A percentile compares a stretch with the other conserved stretches of the same genome.
phyloP scores from a whole-genome alignment of 2,113 vertebrate genomes.

The Corythornis cristatus region DNA sequence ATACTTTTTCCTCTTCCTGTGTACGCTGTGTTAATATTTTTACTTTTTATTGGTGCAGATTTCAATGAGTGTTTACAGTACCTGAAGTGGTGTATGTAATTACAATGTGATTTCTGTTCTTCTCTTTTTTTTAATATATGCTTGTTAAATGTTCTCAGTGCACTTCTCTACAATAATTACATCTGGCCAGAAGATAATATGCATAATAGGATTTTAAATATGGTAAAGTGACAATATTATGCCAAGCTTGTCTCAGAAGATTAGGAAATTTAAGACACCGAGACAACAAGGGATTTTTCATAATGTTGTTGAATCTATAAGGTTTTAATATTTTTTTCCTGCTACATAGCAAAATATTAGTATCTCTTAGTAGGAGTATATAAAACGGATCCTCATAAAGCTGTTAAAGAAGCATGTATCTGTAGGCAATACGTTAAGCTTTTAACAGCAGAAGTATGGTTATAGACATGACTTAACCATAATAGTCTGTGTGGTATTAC shows the following conservation, averaged over 20 bases:
- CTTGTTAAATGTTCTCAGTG: constrained; percentile 9
- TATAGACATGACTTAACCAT: neutral
- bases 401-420: neutral
- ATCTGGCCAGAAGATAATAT: neutral
- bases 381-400: constrained; percentile 24
- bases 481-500: neutral
- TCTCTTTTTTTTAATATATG: neutral
- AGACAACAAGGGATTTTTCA: neutral
- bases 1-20: constrained; percentile 75
- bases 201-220: constrained; percentile 27
- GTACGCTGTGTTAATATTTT: constrained; percentile 72
- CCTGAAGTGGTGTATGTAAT: constrained; percentile 65
- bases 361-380: constrained; percentile 13
- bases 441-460: neutral
- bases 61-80: constrained; percentile 66
- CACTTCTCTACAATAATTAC: constrained; percentile 27
- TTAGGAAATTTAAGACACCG: neutral
- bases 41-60: constrained; percentile 67
- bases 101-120: constrained; percentile 47
- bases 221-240: neutral
- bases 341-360: neutral
- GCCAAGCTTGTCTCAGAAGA: constrained; percentile 3
- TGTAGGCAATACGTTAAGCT: neutral
- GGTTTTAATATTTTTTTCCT: constrained; percentile 1
- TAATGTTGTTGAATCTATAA: constrained; percentile 12